These are phyloP conservation scores for Harpagoxenus sublaevis DNA, from an alignment of 2,888 invertebrate genomes.

Conservation along the genomic window DNA sequence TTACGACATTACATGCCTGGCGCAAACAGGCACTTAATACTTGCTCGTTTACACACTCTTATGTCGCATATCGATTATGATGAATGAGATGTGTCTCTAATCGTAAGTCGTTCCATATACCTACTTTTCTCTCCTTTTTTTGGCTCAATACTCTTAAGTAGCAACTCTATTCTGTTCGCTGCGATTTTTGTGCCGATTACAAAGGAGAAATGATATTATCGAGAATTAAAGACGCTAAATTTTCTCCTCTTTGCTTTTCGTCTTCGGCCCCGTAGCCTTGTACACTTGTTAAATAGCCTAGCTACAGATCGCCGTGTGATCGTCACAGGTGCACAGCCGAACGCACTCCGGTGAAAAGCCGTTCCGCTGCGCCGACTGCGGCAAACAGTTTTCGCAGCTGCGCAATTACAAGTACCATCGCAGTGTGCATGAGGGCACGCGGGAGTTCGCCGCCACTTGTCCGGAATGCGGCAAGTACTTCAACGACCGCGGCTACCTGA, in stretches of 20 bases:
- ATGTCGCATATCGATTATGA: neutral
- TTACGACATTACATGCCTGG: neutral
- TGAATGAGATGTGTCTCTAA: neutral
- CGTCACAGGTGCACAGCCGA: slow-evolving; percentile 84
- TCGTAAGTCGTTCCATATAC: neutral
- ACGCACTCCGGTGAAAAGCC: slow-evolving; percentile 87
- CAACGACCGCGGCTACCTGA: slow-evolving; percentile 94
- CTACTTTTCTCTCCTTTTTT: neutral
- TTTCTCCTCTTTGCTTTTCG: neutral
- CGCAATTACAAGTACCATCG: slow-evolving; percentile 94
- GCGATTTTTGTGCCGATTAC: neutral
- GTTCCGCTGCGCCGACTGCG: slow-evolving; percentile 92
- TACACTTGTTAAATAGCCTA: neutral
- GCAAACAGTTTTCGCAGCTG: slow-evolving; percentile 93
- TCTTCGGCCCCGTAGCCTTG: neutral
- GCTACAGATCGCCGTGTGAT: slow-evolving; percentile 12
- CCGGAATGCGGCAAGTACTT: slow-evolving; percentile 94
- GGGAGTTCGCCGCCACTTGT: slow-evolving; percentile 92
- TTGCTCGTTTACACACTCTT: neutral
- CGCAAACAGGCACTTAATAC: neutral
- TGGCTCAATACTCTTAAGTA: neutral
- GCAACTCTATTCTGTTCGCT: neutral
- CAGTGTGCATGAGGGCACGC: slow-evolving; percentile 93
- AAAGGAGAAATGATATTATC: neutral
- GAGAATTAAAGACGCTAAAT: neutral